Evolutionary conservation across 2,888 invertebrate genomes (phyloP).

Genomic region (Acronicta aceris): DNA sequence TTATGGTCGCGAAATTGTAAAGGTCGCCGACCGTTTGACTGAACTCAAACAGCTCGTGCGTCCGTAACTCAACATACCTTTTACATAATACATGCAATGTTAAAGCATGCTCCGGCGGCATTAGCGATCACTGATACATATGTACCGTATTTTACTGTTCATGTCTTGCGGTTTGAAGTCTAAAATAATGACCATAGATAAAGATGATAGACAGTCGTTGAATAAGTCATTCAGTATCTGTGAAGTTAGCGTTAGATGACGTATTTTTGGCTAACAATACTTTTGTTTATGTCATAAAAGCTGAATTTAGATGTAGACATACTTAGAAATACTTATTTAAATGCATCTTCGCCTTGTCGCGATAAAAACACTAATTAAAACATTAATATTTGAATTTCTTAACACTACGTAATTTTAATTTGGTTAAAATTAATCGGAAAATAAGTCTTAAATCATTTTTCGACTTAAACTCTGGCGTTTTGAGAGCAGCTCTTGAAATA

Average conservation of each 20-base stretch:
- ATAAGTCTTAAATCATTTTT: constrained; percentile 34
- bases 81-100: constrained; percentile 65
- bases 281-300: no score
- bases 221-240: constrained; percentile 12
- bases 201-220: constrained; percentile 34
- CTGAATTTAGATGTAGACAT: no score
- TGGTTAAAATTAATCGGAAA: constrained; percentile 16
- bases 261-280: not conserved
- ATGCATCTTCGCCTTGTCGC: no score
- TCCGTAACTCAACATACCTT: constrained; percentile 64
- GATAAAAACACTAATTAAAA: not conserved
- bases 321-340: no score
- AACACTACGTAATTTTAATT: not conserved
- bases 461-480: constrained; percentile 23
- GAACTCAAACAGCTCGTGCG: constrained; percentile 52
- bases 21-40: constrained; percentile 72
- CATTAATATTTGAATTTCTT: constrained; percentile 3
- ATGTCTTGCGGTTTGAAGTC: constrained; percentile 23
- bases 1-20: constrained; percentile 66
- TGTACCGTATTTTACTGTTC: constrained; percentile 36
- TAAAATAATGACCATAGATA: constrained; percentile 39
- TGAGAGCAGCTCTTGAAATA: constrained; percentile 36
- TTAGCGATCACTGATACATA: constrained; percentile 41
- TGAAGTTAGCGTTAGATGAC: not conserved
- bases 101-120: constrained; percentile 28